Evolutionary conservation across 2,797 vertebrate species (phyloP).

Genomic region (Mormyrus hasselquistii): DNA sequence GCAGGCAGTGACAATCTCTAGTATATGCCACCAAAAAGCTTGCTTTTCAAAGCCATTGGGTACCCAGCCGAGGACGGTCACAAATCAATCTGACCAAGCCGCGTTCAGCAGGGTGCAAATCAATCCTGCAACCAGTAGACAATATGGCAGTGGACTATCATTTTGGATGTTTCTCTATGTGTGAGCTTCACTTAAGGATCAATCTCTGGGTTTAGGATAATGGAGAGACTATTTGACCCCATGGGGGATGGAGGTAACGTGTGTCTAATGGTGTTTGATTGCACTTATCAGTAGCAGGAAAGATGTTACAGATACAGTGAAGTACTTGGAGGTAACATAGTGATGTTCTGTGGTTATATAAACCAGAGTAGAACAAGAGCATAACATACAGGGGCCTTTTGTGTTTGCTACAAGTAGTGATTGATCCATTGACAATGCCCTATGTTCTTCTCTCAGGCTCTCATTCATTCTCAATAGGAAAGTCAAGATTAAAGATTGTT

Average conservation of each 20-base stretch:
- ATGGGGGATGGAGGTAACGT: neutral
- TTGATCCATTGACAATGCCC: neutral
- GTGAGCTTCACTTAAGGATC: neutral
- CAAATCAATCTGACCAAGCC: neutral
- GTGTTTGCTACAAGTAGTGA: neutral
- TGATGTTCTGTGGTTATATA: neutral
- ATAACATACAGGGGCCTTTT: neutral
- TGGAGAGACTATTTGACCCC: neutral
- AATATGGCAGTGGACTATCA: neutral
- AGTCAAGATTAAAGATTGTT: neutral
- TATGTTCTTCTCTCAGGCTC: neutral
- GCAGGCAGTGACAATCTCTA: neutral
- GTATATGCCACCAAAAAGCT: neutral
- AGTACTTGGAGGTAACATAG: neutral
- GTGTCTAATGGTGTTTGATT: slow-evolving; percentile 1
- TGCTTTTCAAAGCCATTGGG: neutral
- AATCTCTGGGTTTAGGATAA: neutral
- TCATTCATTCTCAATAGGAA: neutral
- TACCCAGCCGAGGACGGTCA: neutral
- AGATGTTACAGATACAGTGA: neutral
- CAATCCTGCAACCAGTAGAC: slow-evolving; percentile 5
- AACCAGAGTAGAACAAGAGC: neutral
- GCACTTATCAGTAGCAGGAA: neutral
- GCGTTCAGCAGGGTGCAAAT: neutral
- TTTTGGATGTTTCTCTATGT: neutral